A percentile compares a stretch with the other conserved stretches of the same genome.
These are phyloP conservation scores for Erebia epiphron DNA, from an alignment of 2,888 invertebrate genomes.

Conservation along the genomic window DNA sequence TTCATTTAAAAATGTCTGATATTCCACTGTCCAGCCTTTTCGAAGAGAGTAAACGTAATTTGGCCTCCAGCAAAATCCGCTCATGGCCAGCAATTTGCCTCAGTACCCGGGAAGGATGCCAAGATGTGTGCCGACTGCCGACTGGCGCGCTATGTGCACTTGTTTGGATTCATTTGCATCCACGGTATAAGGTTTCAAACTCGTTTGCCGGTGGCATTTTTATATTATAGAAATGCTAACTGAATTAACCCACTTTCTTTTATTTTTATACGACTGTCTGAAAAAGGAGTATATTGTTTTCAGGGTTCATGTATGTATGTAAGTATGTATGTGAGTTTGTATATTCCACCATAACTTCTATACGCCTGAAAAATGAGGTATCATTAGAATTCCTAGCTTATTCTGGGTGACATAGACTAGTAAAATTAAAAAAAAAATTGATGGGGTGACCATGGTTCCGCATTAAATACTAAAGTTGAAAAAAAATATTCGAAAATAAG, in stretches of 20 bases:
- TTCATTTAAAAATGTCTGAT: neutral
- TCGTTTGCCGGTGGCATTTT: slow-evolving; percentile 13
- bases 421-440: no score
- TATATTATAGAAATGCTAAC: neutral
- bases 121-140: slow-evolving; percentile 34
- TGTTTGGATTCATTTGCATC: slow-evolving; percentile 41
- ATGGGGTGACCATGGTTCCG: no score
- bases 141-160: slow-evolving; percentile 32
- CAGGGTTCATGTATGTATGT: no score
- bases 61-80: slow-evolving; percentile 43
- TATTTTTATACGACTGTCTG: no score
- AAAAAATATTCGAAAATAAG: no score
- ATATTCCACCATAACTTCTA: no score
- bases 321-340: no score
- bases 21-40: slow-evolving; percentile 23
- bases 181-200: slow-evolving; percentile 36
- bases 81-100: slow-evolving; percentile 45
- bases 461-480: no score
- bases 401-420: no score
- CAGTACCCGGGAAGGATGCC: slow-evolving; percentile 43
- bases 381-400: no score
- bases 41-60: slow-evolving; percentile 37
- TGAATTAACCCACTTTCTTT: neutral
- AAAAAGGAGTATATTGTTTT: no score
- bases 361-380: no score